Conservation (phyloP, 2,888 invertebrate species). For the Tenthredo distinguenda region DNA sequence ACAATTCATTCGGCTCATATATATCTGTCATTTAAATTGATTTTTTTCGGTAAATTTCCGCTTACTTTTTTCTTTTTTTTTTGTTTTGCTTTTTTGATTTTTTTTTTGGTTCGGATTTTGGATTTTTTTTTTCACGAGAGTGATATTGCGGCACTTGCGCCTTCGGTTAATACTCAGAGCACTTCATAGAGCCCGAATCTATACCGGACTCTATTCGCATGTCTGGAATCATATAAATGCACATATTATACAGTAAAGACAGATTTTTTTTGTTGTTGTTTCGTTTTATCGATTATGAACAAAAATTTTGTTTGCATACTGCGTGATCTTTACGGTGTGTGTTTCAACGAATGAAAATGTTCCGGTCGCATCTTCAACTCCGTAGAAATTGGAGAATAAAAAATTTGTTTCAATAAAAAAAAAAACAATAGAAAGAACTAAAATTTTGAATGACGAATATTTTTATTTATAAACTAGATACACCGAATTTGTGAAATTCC, state of each 20-base stretch:
- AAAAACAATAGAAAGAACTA: constrained; percentile 41
- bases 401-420: constrained; percentile 7
- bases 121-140: constrained; percentile 54
- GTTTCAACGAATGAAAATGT: constrained; percentile 33
- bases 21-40: constrained; percentile 3
- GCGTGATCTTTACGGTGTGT: constrained; percentile 66
- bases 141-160: constrained; percentile 60
- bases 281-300: constrained; percentile 52
- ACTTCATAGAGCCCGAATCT: constrained; percentile 74
- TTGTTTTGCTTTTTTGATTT: background rate
- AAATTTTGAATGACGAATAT: background rate
- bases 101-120: constrained; percentile 51
- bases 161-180: constrained; percentile 64
- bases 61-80: constrained; percentile 23
- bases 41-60: constrained; percentile 14
- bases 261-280: constrained; percentile 56
- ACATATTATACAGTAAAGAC: constrained; percentile 76
- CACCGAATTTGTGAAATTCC: background rate
- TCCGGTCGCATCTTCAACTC: background rate
- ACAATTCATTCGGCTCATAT: constrained; percentile 18
- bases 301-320: constrained; percentile 66
- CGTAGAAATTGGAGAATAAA: background rate
- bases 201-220: constrained; percentile 75
- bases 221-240: constrained; percentile 78
- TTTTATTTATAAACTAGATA: background rate